Percentiles rank a stretch among this genome's conserved stretches.
These are phyloP conservation scores for Macrotus californicus DNA, from an alignment of 2,113 vertebrate genomes.

Conservation along the genomic window DNA sequence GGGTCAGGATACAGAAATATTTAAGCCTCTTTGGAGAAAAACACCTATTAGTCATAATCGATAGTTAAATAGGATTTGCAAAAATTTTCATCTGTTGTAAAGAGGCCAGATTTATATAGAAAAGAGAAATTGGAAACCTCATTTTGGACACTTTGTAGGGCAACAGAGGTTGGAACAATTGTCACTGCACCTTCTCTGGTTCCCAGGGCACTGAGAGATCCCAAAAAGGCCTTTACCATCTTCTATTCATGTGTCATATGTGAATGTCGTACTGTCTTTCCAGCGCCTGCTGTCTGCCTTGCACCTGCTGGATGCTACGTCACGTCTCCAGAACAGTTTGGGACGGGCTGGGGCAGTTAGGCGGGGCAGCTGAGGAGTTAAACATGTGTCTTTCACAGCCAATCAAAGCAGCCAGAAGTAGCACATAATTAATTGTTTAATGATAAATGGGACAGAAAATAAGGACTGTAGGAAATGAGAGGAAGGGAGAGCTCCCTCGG, in stretches of 20 bases:
- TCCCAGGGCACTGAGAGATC: background rate
- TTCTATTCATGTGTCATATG: background rate
- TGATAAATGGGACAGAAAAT: slow-evolving; percentile 55
- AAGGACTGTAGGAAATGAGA: background rate
- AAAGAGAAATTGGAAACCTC: background rate
- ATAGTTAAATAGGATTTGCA: background rate
- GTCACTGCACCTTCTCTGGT: too few relatives aligned
- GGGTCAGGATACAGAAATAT: background rate
- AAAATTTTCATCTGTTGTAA: background rate
- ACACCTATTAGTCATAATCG: background rate
- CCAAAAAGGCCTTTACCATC: background rate
- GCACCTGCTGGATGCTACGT: background rate
- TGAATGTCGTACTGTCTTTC: background rate
- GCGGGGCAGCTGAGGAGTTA: background rate
- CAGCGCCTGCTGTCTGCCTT: accelerated
- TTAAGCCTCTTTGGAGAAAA: background rate
- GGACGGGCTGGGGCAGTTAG: background rate
- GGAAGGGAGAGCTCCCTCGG: background rate
- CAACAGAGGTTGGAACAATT: background rate
- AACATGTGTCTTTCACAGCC: background rate
- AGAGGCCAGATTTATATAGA: slow-evolving; percentile 8
- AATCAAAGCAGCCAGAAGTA: slow-evolving; percentile 16
- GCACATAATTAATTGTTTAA: slow-evolving; percentile 41
- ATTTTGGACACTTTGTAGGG: background rate
- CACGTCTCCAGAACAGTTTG: background rate